phyloP scores from a whole-genome alignment of 2,888 invertebrate species.

The Laothoe populi region DNA sequence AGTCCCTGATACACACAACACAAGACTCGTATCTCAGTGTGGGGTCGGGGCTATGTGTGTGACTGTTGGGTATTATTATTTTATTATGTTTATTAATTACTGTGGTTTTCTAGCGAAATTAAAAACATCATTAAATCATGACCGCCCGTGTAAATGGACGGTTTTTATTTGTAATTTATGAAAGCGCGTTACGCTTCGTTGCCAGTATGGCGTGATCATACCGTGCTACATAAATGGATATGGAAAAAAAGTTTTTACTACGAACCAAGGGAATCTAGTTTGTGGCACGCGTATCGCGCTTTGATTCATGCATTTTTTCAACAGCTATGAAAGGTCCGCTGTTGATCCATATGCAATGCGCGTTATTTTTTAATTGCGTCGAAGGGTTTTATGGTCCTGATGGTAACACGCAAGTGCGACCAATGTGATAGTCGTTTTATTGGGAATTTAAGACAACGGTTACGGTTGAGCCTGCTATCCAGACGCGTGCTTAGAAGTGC shows the following conservation, averaged over 20 bases:
- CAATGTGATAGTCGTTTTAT: neutral
- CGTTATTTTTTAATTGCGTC: conserved; percentile 5
- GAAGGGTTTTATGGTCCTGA: neutral
- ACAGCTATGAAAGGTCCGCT: neutral
- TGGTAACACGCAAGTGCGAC: conserved; percentile 1
- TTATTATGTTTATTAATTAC: too few relatives aligned
- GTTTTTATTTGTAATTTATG: conserved; percentile 60
- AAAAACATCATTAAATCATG: conserved; percentile 55
- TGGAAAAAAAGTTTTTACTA: conserved; percentile 38
- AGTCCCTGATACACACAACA: too few relatives aligned
- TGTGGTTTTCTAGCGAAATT: conserved; percentile 54
- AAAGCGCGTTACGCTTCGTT: conserved; percentile 52
- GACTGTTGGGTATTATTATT: too few relatives aligned
- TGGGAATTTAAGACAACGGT: neutral
- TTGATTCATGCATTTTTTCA: neutral
- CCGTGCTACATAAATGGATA: conserved; percentile 44
- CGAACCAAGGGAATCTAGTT: conserved; percentile 22
- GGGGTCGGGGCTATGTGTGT: too few relatives aligned
- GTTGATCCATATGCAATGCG: conserved; percentile 3
- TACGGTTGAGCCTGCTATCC: neutral
- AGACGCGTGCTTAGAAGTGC: neutral
- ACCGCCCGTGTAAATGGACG: conserved; percentile 41
- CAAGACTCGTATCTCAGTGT: too few relatives aligned
- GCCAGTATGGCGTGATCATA: conserved; percentile 47
- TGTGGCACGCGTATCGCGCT: neutral